Evolutionary conservation across 2,888 invertebrate species (phyloP).

Genomic region (Mylabris sibirica): DNA sequence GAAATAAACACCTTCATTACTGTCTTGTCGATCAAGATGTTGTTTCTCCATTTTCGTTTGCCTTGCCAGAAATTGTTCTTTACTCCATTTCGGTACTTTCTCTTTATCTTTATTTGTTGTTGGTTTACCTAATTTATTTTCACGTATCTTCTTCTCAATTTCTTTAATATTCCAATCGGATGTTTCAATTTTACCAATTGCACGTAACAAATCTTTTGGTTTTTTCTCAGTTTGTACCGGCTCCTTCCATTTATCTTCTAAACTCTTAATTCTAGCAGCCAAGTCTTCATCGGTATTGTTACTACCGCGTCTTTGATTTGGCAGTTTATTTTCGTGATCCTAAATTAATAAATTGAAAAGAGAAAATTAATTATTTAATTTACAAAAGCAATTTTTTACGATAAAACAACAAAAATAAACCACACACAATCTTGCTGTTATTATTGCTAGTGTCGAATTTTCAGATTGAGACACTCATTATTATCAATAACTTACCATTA

Average conservation of each 20-base stretch:
- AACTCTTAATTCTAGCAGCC: constrained; percentile 71
- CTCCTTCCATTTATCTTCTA: constrained; percentile 80
- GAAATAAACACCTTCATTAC: constrained; percentile 58
- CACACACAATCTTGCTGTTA: not conserved
- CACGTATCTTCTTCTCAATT: constrained; percentile 87
- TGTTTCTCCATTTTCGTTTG: constrained; percentile 76
- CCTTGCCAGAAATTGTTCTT: constrained; percentile 78
- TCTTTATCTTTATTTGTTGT: constrained; percentile 67
- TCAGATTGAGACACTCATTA: not conserved
- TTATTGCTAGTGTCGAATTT: not conserved
- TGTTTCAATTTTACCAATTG: constrained; percentile 88
- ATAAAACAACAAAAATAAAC: not conserved
- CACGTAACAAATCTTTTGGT: constrained; percentile 84
- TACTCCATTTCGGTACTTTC: constrained; percentile 91
- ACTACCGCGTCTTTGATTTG: constrained; percentile 41
- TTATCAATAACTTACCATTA: not conserved
- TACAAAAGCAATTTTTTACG: not conserved
- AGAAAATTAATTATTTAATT: not conserved
- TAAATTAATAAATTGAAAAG: constrained; percentile 35
- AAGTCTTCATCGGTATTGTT: constrained; percentile 66
- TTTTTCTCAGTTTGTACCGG: constrained; percentile 72
- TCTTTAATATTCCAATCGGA: constrained; percentile 92
- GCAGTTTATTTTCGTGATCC: constrained; percentile 54
- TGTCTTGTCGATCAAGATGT: constrained; percentile 67
- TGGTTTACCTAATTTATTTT: constrained; percentile 72